phyloP scores from a whole-genome alignment of 2,888 invertebrate species.

The Mythimna vitellina region DNA sequence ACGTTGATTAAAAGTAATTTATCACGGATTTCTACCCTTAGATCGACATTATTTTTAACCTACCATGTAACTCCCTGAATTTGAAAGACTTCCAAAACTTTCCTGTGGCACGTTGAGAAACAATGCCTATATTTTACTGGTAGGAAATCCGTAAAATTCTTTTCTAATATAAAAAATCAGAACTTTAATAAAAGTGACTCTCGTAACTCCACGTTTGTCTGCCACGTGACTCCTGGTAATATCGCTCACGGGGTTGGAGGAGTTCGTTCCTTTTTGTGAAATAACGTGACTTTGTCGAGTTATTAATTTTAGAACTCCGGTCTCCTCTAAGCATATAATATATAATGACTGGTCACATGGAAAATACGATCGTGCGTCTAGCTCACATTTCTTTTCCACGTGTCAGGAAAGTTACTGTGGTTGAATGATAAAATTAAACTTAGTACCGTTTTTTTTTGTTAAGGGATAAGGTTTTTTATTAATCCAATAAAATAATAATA shows the following conservation, averaged over 20 bases:
- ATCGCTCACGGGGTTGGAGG: not conserved
- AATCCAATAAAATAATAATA: too few relatives aligned
- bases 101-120: not conserved
- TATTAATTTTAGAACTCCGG: slow-evolving; percentile 1
- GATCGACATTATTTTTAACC: not conserved
- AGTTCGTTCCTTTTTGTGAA: not conserved
- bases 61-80: not conserved
- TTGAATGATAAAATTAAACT: not conserved
- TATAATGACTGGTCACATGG: slow-evolving; percentile 4
- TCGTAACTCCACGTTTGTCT: slow-evolving; percentile 7
- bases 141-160: too few relatives aligned
- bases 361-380: not conserved
- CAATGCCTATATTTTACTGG: not conserved
- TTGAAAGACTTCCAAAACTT: not conserved
- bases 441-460: too few relatives aligned
- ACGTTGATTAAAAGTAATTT: not conserved
- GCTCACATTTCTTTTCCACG: not conserved
- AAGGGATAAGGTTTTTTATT: too few relatives aligned
- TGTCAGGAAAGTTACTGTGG: not conserved
- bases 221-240: slow-evolving; percentile 25
- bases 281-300: slow-evolving; percentile 1
- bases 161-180: not conserved
- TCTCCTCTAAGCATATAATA: too few relatives aligned
- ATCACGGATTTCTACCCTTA: not conserved
- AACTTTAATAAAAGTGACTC: not conserved